Evolutionary conservation across 2,888 invertebrate genomes (phyloP), one percentile per base, ranked within the genome.

Genomic region (Eupsilia transversa): DNA sequence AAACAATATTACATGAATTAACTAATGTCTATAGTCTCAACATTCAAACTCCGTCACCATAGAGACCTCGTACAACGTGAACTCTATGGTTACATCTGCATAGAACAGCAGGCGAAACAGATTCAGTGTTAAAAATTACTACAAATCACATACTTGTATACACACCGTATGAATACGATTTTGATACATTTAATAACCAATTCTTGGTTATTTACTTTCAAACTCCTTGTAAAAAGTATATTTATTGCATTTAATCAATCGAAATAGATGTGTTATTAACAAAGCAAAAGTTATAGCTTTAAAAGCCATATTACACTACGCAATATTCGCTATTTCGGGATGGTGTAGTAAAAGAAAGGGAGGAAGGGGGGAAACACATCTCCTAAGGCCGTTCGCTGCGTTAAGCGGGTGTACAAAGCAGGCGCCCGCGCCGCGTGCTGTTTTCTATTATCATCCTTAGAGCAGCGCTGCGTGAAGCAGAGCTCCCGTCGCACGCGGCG

Each of bases 1-100:
- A 80, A 80, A 80, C 52, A 65, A 73, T 71, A 60, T 52, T 52
- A 64, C 61, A 60, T 67, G 27, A 73, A 74, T 83, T 52, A 74
- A 59, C 54, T 54, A 57, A 68, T 43, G 23, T 70, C 46, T 52
- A 60, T 30, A n/a, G 54, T 69, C 20, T 61, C 10, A 23, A 49
- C 10, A 60, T 49, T 49, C 41, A 1, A 60, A 72, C 41, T 38
- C 20, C 35, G 46, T 41, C 6, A n/a, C 64, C 30, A 33, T 60
- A 60, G 17, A 20, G n/a, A n/a, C n/a, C n/a, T n/a, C 27, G 54
- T n/a, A 63, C 52, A 57, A 27, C 4, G 54, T 14, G 23, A 65
- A 4, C 56, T 74, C 41, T 46, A 52, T 54, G 17, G 54, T 54
- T 35, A 14, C 60, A 54, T 46, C n/a, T 35, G n/a, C 14, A 38